Percentiles rank a stretch among this genome's conserved stretches.
Conservation (phyloP, 2,888 invertebrate species). For the Troilus luridus region DNA sequence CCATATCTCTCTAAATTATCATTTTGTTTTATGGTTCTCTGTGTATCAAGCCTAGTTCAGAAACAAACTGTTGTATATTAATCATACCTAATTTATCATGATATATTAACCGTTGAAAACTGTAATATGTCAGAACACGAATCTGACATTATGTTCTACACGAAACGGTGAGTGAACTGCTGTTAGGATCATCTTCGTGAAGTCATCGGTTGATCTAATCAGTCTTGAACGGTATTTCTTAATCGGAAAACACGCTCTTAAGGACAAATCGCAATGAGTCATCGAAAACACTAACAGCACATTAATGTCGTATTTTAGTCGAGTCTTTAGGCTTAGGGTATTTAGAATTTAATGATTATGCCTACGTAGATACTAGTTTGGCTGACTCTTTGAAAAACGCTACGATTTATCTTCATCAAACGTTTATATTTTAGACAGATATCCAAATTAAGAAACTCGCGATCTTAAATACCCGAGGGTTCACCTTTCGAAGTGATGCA, state of each 20-base stretch:
- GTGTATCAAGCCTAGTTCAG: too few species aligned
- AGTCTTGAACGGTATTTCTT: constrained; percentile 13
- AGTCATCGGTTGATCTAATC: constrained; percentile 39
- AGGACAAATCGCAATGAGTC: neutral
- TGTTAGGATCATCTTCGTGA: neutral
- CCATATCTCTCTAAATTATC: too few species aligned
- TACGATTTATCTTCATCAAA: neutral
- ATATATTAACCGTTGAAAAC: neutral
- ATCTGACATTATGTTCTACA: neutral
- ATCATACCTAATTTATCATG: neutral
- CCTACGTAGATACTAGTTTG: neutral
- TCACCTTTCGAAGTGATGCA: neutral
- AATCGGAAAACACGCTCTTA: constrained; percentile 11
- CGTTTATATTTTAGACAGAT: neutral
- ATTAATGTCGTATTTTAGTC: neutral
- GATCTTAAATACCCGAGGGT: neutral
- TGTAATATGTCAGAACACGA: neutral
- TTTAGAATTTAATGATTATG: neutral
- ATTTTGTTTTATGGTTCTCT: too few species aligned
- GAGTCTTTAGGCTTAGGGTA: neutral
- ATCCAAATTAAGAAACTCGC: neutral
- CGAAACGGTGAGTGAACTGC: constrained; percentile 10
- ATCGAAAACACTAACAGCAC: neutral
- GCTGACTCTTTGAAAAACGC: neutral
- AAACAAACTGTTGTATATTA: too few species aligned